Evolutionary conservation across 2,113 vertebrate genomes (phyloP), one percentile per base, ranked within the genome.

Genomic region (Eurystomus gularis): DNA sequence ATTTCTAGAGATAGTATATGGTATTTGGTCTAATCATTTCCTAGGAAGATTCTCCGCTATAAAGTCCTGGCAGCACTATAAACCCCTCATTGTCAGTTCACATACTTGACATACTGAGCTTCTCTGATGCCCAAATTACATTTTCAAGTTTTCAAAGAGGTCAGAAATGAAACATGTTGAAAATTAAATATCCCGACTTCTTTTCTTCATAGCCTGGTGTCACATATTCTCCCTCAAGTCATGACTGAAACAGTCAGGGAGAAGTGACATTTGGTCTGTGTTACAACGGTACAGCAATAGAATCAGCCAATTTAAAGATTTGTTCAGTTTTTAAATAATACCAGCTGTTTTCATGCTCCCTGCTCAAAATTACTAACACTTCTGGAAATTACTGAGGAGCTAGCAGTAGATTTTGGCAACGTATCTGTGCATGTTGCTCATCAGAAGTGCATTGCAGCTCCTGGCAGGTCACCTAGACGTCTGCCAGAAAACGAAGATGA

Each of bases 241-340:
- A 72, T 8, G 85, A 93, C 66, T 71, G 92, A 80, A 72, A 69
- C 5, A 64, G 70, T 48, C 88, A 71, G 72, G 55, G 49, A 82
- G 64, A 75, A 14, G 39, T 58, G 89, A 85, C 64, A 70, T 70
- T 66, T 84, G 94, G 70, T 77, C 62, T 81, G 58, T 33, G 46
- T 49, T 62, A 64, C 48, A 81, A 90, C 35, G 65, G 33, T 61
- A 65, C 75, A 80, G 84, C 80, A 51, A 52, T 2, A 2, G 75
- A 91, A 95, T 76, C 80, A 82, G 88, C 80, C 81, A 87, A 72
- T 96, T 94, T 96, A 82, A 97, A 91, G 95, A 97, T 91, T 91
- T 82, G 61, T 66, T 92, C 82, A 55, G 71, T 65, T 76, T 91
- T 85, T 57, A 79, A 93, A 91, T 91, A 72, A 87, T 68, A 79